Base-by-base conservation (phyloP, 1,140 invertebrate species). In the Steinernema khuongi region DNA sequence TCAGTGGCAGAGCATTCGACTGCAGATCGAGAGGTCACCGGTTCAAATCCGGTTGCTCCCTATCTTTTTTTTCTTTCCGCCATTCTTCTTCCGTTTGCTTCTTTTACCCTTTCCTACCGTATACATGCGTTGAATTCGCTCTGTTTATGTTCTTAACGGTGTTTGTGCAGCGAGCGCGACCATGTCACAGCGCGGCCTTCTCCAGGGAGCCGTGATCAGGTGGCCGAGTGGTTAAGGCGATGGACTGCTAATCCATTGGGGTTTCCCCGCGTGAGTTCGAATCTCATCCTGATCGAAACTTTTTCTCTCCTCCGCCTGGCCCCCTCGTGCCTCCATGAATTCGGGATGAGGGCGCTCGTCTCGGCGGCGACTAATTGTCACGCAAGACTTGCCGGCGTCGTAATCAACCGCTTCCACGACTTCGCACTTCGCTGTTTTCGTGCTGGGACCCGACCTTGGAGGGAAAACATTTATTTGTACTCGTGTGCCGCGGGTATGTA, bases 1-100 rank as follows among this genome's bases (percentile, higher is more conserved):
- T 88, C 86, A 86, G 86, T 87, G 86, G 87, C 85, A 87, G 86
- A 87, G 87, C 87, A 88, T 87, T 88, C 86, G 86, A 87, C 87
- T 88, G 86, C 87, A 87, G 86, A 88, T 87, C 86, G 86, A 87
- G 86, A 87, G 86, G 86, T 87, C 87, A 84, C 86, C 81, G 86
- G 86, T 87, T 87, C 87, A 87, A 88, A 84, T 85, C 87, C 87
- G 86, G 87, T 85, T 87, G 76, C 76, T 74, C 76, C 76, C 76
- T 77, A 77, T 28, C 28, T 50, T 73, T 33, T 73, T 71, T 71
- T 71, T n/a, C n/a, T n/a, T n/a, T n/a, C n/a, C n/a, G n/a, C n/a
- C n/a, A n/a, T n/a, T n/a, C n/a, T n/a, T n/a, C n/a, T n/a, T n/a
- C n/a, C n/a, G n/a, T n/a, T n/a, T n/a, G n/a, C n/a, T n/a, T n/a